A percentile compares a stretch with the other conserved stretches of the same genome.
These are phyloP conservation scores for Poecilia gillii DNA, from an alignment of 2,797 vertebrate species.

Conservation along the genomic window DNA sequence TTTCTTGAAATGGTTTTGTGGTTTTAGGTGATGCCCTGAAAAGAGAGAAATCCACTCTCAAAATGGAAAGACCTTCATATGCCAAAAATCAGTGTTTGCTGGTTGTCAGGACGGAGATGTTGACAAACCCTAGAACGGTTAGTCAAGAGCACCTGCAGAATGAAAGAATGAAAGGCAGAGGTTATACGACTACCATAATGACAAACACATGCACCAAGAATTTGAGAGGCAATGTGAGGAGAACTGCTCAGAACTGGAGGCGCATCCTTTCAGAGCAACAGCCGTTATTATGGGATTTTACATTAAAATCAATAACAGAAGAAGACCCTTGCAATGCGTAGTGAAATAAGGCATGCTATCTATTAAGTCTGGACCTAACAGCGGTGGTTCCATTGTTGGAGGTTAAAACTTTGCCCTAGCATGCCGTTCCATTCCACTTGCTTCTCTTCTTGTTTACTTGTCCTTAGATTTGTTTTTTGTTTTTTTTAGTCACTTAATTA, in stretches of 20 bases:
- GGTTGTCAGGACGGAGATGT: background rate
- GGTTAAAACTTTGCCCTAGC: constrained; percentile 5
- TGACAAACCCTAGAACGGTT: background rate
- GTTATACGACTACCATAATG: background rate
- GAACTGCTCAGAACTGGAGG: background rate
- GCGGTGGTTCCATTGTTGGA: constrained; percentile 8
- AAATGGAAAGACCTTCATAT: background rate
- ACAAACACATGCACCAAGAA: constrained; percentile 5
- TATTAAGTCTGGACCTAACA: constrained; percentile 20
- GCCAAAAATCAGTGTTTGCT: background rate
- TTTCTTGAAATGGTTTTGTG: constrained; percentile 20
- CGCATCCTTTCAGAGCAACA: constrained; percentile 27
- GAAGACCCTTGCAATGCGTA: constrained; percentile 24
- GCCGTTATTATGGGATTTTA: constrained; percentile 11
- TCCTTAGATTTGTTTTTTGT: constrained; percentile 15
- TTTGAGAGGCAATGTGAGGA: background rate
- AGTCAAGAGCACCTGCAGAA: background rate
- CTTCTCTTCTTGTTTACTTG: constrained; percentile 7
- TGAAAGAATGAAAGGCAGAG: background rate
- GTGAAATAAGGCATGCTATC: constrained; percentile 42
- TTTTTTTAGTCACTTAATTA: constrained; percentile 4
- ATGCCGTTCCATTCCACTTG: background rate
- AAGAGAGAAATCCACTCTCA: background rate
- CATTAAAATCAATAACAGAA: constrained; percentile 29
- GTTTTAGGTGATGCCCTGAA: background rate